Conservation (phyloP, 2,113 vertebrate species). For the Galbula dea region DNA sequence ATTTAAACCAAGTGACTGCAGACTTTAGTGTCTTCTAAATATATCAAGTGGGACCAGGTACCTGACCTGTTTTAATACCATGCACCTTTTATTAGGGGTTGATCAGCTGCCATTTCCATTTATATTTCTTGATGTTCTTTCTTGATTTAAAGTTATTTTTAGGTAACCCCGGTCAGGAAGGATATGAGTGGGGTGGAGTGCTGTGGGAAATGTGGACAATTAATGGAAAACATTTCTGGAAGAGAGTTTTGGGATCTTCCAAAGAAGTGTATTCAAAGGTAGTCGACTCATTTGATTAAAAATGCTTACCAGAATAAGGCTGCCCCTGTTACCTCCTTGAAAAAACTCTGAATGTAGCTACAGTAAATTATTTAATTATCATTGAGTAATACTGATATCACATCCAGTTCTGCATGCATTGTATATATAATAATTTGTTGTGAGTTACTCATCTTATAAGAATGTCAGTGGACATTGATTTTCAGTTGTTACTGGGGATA, state of each 20-base stretch:
- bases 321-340: background rate
- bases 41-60: slow-evolving; percentile 6
- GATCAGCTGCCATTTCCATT: slow-evolving; percentile 44
- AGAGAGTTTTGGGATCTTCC: slow-evolving; percentile 2
- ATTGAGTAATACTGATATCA: background rate
- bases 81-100: background rate
- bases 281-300: background rate
- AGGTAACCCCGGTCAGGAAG: slow-evolving; percentile 71
- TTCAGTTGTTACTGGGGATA: background rate
- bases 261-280: background rate
- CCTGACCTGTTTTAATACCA: slow-evolving; percentile 1
- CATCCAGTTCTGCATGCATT: background rate
- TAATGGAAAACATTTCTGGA: slow-evolving; percentile 55
- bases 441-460: background rate
- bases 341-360: background rate
- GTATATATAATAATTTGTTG: background rate
- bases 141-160: slow-evolving; percentile 68
- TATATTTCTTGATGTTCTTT: slow-evolving; percentile 57
- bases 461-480: background rate
- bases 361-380: background rate
- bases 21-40: slow-evolving; percentile 41
- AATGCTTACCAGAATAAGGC: background rate
- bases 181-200: slow-evolving; percentile 69
- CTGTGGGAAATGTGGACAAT: slow-evolving; percentile 34
- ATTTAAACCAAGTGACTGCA: slow-evolving; percentile 24